phyloP scores from a whole-genome alignment of 1,140 invertebrate species.

The Drosophila micromelanica region DNA sequence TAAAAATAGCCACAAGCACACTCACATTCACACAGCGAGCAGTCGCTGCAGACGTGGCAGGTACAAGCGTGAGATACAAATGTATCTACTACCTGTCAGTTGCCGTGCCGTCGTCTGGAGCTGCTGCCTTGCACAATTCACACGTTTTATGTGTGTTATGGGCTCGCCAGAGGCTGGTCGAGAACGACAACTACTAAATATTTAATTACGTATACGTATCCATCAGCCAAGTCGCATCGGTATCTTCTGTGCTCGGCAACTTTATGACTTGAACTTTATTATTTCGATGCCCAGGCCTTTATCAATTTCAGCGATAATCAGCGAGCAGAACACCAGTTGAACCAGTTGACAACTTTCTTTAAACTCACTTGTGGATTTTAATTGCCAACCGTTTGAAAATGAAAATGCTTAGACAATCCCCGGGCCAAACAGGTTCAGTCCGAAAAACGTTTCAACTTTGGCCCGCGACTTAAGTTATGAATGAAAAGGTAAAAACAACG shows the following conservation, averaged over 20 bases:
- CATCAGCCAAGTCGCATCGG: not conserved
- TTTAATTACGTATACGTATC: slow-evolving; percentile 57
- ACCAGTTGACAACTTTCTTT: slow-evolving; percentile 73
- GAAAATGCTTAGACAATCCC: slow-evolving; percentile 49
- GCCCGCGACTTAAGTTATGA: slow-evolving; percentile 41
- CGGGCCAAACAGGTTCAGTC: slow-evolving; percentile 46
- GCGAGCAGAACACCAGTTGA: slow-evolving; percentile 25
- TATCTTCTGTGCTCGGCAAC: not conserved
- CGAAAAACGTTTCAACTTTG: slow-evolving; percentile 25
- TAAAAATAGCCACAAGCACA: slow-evolving; percentile 62
- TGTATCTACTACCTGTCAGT: slow-evolving; percentile 68
- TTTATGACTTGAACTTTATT: slow-evolving; percentile 43
- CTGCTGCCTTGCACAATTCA: slow-evolving; percentile 62
- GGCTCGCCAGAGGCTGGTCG: not conserved
- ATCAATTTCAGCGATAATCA: too few relatives aligned
- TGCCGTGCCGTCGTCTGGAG: slow-evolving; percentile 3
- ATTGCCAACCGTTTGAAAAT: slow-evolving; percentile 58
- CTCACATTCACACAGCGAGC: slow-evolving; percentile 1
- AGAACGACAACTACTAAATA: slow-evolving; percentile 44
- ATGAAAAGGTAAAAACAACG: slow-evolving; percentile 50
- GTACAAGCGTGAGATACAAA: slow-evolving; percentile 75
- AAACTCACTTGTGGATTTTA: slow-evolving; percentile 40
- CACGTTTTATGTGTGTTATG: slow-evolving; percentile 50
- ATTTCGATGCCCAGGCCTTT: slow-evolving; percentile 22
- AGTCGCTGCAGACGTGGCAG: slow-evolving; percentile 31